Evolutionary conservation across 2,888 invertebrate species (phyloP).

Genomic region (Imbricaverruca yamaguchii): DNA sequence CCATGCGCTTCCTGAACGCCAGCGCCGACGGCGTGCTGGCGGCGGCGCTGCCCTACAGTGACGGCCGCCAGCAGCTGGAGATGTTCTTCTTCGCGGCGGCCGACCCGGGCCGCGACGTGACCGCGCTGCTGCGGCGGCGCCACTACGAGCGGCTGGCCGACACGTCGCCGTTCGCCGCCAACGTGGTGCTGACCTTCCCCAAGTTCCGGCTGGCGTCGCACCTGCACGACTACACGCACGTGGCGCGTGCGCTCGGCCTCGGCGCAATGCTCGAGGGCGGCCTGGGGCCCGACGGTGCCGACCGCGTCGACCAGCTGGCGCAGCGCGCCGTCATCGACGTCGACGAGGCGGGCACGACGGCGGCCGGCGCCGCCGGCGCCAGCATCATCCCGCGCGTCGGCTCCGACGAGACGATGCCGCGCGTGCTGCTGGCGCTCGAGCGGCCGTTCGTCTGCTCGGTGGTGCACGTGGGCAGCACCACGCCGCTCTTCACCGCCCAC

Average conservation of each 20-base stretch:
- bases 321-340: constrained; percentile 66
- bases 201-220: neutral
- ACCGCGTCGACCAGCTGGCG: constrained; percentile 66
- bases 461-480: constrained; percentile 36
- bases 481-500: constrained; percentile 30
- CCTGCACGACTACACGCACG: constrained; percentile 49
- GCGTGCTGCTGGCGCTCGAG: constrained; percentile 35
- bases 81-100: constrained; percentile 11
- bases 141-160: constrained; percentile 59
- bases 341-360: constrained; percentile 42
- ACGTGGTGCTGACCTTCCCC: neutral
- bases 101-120: neutral
- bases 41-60: neutral
- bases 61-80: neutral
- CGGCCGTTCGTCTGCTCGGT: constrained; percentile 35
- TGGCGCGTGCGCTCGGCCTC: constrained; percentile 78
- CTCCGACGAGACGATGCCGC: constrained; percentile 39
- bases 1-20: constrained; percentile 1
- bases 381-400: constrained; percentile 35
- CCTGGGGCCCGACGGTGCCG: constrained; percentile 70
- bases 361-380: constrained; percentile 32
- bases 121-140: constrained; percentile 42
- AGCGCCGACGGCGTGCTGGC: neutral
- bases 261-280: constrained; percentile 75
- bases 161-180: constrained; percentile 33